phyloP scores from a whole-genome alignment of 2,797 vertebrate genomes.

The Atherinosoma microstoma region DNA sequence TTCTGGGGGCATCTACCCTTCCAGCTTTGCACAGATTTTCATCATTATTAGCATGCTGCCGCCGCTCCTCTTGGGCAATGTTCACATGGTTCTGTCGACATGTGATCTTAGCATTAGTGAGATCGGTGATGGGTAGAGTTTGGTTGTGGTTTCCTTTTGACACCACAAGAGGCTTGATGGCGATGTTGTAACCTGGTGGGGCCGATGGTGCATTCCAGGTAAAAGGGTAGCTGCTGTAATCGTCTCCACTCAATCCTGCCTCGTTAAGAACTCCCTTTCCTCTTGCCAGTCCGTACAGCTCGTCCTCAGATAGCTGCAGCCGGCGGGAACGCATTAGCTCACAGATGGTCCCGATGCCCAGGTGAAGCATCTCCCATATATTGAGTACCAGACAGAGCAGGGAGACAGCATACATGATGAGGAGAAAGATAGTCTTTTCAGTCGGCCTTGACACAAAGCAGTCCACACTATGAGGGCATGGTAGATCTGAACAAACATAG shows the following conservation, averaged over 20 bases:
- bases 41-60: conserved; percentile 86
- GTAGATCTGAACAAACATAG: conserved; percentile 86
- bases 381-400: conserved; percentile 90
- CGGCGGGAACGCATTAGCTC: conserved; percentile 86
- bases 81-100: conserved; percentile 93
- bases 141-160: conserved; percentile 65
- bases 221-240: conserved; percentile 87
- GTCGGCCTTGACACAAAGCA: conserved; percentile 96
- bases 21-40: conserved; percentile 81
- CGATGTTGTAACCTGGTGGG: conserved; percentile 92
- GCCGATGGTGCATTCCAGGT: conserved; percentile 90
- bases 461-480: conserved; percentile 92
- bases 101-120: conserved; percentile 88
- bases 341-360: conserved; percentile 91
- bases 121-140: conserved; percentile 87
- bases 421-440: conserved; percentile 95
- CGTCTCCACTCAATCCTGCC: conserved; percentile 51
- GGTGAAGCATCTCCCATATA: conserved; percentile 95
- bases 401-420: conserved; percentile 95
- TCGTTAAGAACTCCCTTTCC: conserved; percentile 36
- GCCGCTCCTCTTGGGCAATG: conserved; percentile 88
- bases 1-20: conserved; percentile 58
- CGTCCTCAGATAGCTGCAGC: conserved; percentile 45
- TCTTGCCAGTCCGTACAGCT: conserved; percentile 59
- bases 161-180: conserved; percentile 81